phyloP scores from a whole-genome alignment of 2,797 vertebrate genomes.

The Meriones psammophilus region DNA sequence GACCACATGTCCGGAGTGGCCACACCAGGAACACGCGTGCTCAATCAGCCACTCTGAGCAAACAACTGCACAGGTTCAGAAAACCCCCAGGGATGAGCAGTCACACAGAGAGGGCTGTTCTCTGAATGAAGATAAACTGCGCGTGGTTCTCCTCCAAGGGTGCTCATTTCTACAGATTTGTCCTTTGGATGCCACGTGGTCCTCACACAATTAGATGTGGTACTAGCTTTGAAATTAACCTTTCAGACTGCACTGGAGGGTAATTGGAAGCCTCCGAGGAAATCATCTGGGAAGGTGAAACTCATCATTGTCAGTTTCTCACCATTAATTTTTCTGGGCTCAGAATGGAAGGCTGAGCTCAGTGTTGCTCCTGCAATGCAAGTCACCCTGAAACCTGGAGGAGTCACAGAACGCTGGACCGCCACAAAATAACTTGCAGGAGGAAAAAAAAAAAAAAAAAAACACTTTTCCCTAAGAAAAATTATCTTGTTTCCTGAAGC shows the following conservation, averaged over 20 bases:
- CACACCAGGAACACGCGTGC: not conserved
- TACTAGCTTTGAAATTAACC: conserved; percentile 79
- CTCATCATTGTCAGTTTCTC: conserved; percentile 80
- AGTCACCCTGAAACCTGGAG: conserved; percentile 79
- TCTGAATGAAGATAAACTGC: conserved; percentile 76
- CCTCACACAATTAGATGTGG: conserved; percentile 83
- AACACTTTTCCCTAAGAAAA: conserved; percentile 39
- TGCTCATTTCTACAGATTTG: conserved; percentile 68
- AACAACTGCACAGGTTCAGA: not conserved
- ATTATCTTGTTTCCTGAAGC: not conserved
- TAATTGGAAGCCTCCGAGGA: conserved; percentile 72
- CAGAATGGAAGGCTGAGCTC: conserved; percentile 68
- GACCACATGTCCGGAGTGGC: conserved; percentile 26
- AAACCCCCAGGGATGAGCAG: not conserved
- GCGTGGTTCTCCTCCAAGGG: conserved; percentile 77
- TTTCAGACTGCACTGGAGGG: conserved; percentile 64
- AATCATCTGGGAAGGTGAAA: conserved; percentile 76
- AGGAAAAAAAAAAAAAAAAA: not conserved
- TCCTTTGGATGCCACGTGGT: conserved; percentile 81
- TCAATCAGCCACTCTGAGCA: conserved; percentile 27
- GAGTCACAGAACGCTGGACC: conserved; percentile 51
- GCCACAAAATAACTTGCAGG: conserved; percentile 55
- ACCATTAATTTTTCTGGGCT: conserved; percentile 78
- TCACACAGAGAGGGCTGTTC: not conserved
- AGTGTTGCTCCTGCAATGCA: conserved; percentile 30